A percentile compares a stretch with the other conserved stretches of the same genome.
phyloP scores from a whole-genome alignment of 2,113 vertebrate genomes.

The Nycticryphes semicollaris region DNA sequence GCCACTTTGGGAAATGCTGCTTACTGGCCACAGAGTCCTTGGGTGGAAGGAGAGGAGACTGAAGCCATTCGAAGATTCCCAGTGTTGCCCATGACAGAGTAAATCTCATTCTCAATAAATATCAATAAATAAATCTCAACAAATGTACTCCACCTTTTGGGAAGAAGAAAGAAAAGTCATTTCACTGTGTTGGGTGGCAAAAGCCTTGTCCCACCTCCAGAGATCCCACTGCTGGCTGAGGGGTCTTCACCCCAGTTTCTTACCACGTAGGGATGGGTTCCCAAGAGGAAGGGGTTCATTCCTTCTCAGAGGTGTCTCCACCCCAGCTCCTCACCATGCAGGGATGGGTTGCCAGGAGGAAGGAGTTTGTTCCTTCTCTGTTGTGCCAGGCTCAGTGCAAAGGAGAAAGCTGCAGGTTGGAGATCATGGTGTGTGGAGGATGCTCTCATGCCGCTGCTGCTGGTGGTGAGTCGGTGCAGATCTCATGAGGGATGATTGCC shows the following conservation, averaged over 20 bases:
- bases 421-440: not conserved
- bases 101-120: not conserved
- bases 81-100: not conserved
- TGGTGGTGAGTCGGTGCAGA: not conserved
- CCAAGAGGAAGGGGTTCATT: not conserved
- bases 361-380: accelerated
- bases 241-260: not conserved
- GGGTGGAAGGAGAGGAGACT: not conserved
- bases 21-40: accelerated
- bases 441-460: not conserved
- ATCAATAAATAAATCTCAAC: not conserved
- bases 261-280: not conserved
- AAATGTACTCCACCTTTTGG: not conserved
- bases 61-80: not conserved
- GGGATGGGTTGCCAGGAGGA: not conserved
- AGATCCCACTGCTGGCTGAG: accelerated
- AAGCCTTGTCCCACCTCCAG: accelerated
- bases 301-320: not conserved
- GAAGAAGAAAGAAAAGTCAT: not conserved
- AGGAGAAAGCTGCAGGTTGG: not conserved
- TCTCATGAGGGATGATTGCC: not conserved
- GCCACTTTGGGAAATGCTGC: not conserved
- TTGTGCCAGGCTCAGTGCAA: accelerated
- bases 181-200: accelerated
- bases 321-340: accelerated